phyloP scores from a whole-genome alignment of 2,888 invertebrate species.

The Arge pagana region DNA sequence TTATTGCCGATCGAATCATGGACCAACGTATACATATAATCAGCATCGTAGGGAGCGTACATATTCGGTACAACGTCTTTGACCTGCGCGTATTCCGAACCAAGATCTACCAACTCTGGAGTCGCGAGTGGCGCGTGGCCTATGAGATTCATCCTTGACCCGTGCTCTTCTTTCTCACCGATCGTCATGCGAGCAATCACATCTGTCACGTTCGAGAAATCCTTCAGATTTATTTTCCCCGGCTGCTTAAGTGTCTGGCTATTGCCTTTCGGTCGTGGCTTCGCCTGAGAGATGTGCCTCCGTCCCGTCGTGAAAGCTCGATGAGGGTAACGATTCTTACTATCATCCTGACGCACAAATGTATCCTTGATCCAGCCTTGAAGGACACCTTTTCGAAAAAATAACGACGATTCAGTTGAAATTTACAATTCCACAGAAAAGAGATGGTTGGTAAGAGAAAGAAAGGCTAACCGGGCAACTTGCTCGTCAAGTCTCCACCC shows the following conservation, averaged over 20 bases:
- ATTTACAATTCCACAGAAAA: constrained; percentile 37
- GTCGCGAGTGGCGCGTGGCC: constrained; percentile 77
- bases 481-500: constrained; percentile 50
- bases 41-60: constrained; percentile 63
- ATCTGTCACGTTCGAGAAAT: constrained; percentile 86
- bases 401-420: background rate
- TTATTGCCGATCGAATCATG: constrained; percentile 67
- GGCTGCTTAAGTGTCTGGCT: constrained; percentile 81
- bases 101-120: constrained; percentile 76
- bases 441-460: constrained; percentile 22
- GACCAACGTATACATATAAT: constrained; percentile 71
- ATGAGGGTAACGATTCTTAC: constrained; percentile 69
- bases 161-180: constrained; percentile 58
- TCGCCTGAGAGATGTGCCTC: constrained; percentile 64
- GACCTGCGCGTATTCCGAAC: constrained; percentile 74
- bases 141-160: constrained; percentile 47
- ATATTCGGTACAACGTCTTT: constrained; percentile 65
- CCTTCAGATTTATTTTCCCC: constrained; percentile 87
- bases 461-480: constrained; percentile 47
- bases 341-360: constrained; percentile 56
- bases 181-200: constrained; percentile 73
- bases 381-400: constrained; percentile 6
- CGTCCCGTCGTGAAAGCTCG: constrained; percentile 75
- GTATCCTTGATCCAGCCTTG: constrained; percentile 64
- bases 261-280: constrained; percentile 69